Conservation (phyloP, 2,113 vertebrate genomes). For the Etheostoma spectabile region DNA sequence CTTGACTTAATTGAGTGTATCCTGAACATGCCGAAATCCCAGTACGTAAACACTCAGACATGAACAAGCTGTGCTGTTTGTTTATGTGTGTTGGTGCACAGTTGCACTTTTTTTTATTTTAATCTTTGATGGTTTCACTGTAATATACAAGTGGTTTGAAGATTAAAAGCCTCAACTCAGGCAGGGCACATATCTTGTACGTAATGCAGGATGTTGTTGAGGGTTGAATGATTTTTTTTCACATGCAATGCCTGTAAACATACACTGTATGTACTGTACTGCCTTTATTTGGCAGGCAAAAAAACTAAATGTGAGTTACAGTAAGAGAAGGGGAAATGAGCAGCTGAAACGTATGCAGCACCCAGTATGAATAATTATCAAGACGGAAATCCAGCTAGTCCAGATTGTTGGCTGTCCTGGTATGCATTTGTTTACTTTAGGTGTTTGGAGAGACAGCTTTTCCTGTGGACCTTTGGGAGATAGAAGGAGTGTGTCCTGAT, state of each 20-base stretch:
- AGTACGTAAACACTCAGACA: slow-evolving; percentile 3
- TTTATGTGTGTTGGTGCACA: not conserved
- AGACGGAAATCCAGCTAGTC: slow-evolving; percentile 3
- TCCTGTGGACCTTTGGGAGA: slow-evolving; percentile 69
- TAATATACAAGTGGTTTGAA: slow-evolving; percentile 44
- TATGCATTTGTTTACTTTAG: slow-evolving; percentile 67
- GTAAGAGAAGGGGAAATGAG: not conserved
- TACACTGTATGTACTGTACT: not conserved
- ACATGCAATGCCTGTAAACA: not conserved
- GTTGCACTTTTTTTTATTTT: not conserved
- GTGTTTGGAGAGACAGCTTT: slow-evolving; percentile 68
- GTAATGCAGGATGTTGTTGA: slow-evolving; percentile 31
- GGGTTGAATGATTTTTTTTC: not conserved
- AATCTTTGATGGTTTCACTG: slow-evolving; percentile 47
- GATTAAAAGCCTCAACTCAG: slow-evolving; percentile 53
- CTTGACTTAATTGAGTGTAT: not conserved
- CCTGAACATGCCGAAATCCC: slow-evolving; percentile 4
- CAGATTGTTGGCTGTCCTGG: slow-evolving; percentile 36
- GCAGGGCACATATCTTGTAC: not conserved
- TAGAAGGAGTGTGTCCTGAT: slow-evolving; percentile 46
- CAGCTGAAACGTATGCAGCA: not conserved
- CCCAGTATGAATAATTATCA: slow-evolving; percentile 16
- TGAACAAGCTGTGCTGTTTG: slow-evolving; percentile 1
- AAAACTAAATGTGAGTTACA: not conserved
- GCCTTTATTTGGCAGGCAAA: not conserved